Conservation (phyloP, 2,113 vertebrate species). For the Carollia perspicillata region DNA sequence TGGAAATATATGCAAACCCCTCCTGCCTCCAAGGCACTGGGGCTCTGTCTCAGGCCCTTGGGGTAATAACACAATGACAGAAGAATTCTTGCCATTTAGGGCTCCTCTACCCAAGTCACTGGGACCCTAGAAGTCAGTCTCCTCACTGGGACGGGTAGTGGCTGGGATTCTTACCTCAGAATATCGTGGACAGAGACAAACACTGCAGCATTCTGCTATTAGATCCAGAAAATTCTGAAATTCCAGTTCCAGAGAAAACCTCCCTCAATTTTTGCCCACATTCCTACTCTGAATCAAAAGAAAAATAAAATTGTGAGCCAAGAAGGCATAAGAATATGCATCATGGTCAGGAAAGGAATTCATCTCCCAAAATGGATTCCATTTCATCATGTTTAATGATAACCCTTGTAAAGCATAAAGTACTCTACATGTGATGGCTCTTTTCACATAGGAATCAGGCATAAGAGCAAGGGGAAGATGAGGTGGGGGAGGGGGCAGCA, state of each 20-base stretch:
- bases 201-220: not conserved
- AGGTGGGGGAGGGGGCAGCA: too few relatives aligned
- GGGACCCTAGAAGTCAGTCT: not conserved
- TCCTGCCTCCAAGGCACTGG: not conserved
- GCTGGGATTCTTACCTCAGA: not conserved
- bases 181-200: not conserved
- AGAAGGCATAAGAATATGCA: not conserved
- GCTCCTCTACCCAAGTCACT: not conserved
- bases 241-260: not conserved
- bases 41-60: not conserved
- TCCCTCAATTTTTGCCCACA: not conserved
- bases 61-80: not conserved
- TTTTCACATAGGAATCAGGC: not conserved
- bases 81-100: not conserved
- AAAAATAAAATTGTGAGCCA: not conserved
- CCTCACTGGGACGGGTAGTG: not conserved
- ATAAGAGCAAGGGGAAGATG: not conserved
- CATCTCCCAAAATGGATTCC: not conserved
- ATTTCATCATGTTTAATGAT: not conserved
- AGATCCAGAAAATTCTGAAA: not conserved
- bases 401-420: not conserved
- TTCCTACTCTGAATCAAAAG: conserved; percentile 18
- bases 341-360: not conserved
- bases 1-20: not conserved
- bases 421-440: not conserved